Evolutionary conservation across 2,888 invertebrate genomes (phyloP).

Genomic region (Ormyrus rosae): DNA sequence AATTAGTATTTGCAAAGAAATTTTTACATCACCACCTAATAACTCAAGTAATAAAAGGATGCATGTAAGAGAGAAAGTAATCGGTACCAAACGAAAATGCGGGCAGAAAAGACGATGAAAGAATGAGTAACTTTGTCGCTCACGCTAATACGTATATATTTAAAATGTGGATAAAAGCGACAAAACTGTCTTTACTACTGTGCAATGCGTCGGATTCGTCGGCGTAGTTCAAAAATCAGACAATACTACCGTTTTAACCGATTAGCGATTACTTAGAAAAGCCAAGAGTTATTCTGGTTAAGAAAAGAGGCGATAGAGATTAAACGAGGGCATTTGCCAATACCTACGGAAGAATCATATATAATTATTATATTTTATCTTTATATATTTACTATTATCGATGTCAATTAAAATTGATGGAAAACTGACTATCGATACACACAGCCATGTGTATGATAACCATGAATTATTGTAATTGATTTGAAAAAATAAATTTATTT

Average conservation of each 20-base stretch:
- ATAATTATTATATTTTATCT: slow-evolving; percentile 23
- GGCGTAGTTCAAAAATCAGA: slow-evolving; percentile 65
- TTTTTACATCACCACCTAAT: slow-evolving; percentile 29
- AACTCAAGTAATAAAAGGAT: slow-evolving; percentile 41
- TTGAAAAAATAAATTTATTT: slow-evolving; percentile 2
- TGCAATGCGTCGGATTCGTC: slow-evolving; percentile 42
- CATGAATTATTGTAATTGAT: neutral
- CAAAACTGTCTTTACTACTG: slow-evolving; percentile 39
- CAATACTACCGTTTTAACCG: slow-evolving; percentile 60
- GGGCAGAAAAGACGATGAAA: slow-evolving; percentile 29
- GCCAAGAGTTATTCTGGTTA: slow-evolving; percentile 49
- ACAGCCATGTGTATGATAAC: slow-evolving; percentile 34
- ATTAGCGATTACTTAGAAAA: slow-evolving; percentile 44
- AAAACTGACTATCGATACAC: slow-evolving; percentile 3
- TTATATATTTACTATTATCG: neutral
- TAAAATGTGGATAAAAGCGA: slow-evolving; percentile 31
- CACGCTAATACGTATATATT: slow-evolving; percentile 29
- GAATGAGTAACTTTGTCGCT: slow-evolving; percentile 43
- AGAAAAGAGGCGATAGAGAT: slow-evolving; percentile 5
- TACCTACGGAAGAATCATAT: slow-evolving; percentile 5
- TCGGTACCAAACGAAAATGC: neutral
- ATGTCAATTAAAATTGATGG: too few species aligned
- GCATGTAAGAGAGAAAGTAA: neutral
- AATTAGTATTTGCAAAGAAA: slow-evolving; percentile 40
- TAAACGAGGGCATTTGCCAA: slow-evolving; percentile 25